Evolutionary conservation across 1,140 invertebrate genomes (phyloP), one percentile per base, ranked within the genome.

Genomic region (Stegodyphus mimosarum): DNA sequence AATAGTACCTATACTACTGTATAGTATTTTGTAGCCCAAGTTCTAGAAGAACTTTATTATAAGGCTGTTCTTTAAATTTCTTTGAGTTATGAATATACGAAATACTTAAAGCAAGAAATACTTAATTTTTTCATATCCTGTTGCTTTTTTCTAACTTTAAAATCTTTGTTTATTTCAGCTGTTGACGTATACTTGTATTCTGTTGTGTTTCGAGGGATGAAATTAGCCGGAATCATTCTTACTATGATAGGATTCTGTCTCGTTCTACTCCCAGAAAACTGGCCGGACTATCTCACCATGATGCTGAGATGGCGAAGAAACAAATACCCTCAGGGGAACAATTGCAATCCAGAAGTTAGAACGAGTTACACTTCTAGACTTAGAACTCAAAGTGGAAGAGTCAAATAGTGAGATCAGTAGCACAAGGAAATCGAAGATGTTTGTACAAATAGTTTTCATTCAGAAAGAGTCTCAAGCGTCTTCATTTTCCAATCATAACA

Each of bases 211-310:
- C 94, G 95, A 88, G 96, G 96, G 17, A 98, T 98, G 97, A 97
- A 98, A 91, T 91, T 98, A 87, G 95, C 96, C 48, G 97, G 97
- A 76, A 95, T 98, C 88, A 95, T 98, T 83, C 91, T 98, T 13
- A 97, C 98, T 88, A 75, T 88, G 15, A 78, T 89, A 13, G 90
- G 90, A 7, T 89, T 90, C 67, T 67, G 89, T 52, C 86, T 98
- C 53, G 96, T 98, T 73, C 95, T 98, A 93, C 95, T 98, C 88
- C 97, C 97, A 4, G 95, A 97, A 90, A 97, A 98, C 91, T 98
- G 97, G 97, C 96, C 96, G 5, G 95, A 97, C 89, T 97, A 97
- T 90, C 96, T 97, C 89, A 96, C 95, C 86, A 92, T 95, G 88
- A 91, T 97, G 71, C 92, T 98, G 87, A 94, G 95, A 52, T 88